These are phyloP conservation scores for Podotricha telesiphe DNA, from an alignment of 2,888 invertebrate genomes.

Conservation along the genomic window DNA sequence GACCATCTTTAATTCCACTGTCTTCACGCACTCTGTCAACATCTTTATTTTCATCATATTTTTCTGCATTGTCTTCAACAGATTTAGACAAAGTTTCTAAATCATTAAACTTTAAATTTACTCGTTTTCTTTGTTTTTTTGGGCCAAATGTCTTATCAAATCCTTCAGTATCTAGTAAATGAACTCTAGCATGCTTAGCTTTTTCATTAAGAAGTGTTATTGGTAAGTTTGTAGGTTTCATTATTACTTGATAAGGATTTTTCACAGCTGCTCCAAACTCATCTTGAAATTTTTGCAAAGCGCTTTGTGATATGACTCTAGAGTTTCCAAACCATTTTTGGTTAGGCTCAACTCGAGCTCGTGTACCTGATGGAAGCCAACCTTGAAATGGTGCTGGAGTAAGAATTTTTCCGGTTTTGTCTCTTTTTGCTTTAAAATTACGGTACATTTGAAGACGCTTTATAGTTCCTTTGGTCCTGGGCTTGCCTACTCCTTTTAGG, in stretches of 20 bases:
- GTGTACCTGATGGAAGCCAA: constrained; percentile 92
- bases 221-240: constrained; percentile 97
- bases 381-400: constrained; percentile 98
- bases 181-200: constrained; percentile 94
- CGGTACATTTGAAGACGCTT: constrained; percentile 99
- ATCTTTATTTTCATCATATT: constrained; percentile 93
- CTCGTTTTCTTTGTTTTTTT: constrained; percentile 95
- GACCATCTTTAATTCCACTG: constrained; percentile 90
- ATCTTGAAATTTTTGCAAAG: constrained; percentile 94
- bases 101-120: constrained; percentile 90
- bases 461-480: constrained; percentile 95
- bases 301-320: constrained; percentile 96
- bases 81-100: constrained; percentile 90
- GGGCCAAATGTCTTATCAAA: constrained; percentile 97
- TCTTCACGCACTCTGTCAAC: constrained; percentile 92
- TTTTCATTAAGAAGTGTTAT: constrained; percentile 97
- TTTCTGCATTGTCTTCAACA: constrained; percentile 88
- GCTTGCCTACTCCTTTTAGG: constrained; percentile 92
- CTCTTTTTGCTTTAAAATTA: constrained; percentile 97
- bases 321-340: constrained; percentile 99
- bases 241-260: constrained; percentile 98
- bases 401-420: constrained; percentile 94
- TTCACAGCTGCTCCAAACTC: constrained; percentile 97
- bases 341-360: constrained; percentile 97
- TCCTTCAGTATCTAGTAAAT: constrained; percentile 97